These are phyloP conservation scores for Biston betularia DNA, from an alignment of 2,888 invertebrate species.

Conservation along the genomic window DNA sequence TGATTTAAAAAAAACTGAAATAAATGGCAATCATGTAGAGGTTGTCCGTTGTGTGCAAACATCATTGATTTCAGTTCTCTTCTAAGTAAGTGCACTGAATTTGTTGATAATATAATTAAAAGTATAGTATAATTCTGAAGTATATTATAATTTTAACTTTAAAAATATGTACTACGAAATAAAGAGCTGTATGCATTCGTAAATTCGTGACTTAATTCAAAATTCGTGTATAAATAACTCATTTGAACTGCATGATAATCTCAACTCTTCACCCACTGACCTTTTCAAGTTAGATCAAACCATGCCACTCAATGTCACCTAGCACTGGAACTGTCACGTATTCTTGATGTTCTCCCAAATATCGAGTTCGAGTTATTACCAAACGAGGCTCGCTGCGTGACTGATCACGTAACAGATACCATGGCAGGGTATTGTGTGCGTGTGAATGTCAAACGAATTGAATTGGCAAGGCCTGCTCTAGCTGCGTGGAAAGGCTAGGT, in stretches of 20 bases:
- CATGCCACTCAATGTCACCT: constrained; percentile 21
- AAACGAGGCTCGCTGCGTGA: constrained; percentile 31
- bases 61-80: too few relatives aligned
- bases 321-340: constrained; percentile 21
- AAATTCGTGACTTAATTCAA: constrained; percentile 4
- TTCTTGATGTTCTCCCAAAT: constrained; percentile 34
- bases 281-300: constrained; percentile 17
- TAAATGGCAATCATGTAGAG: too few relatives aligned
- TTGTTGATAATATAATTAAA: too few relatives aligned
- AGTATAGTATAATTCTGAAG: too few relatives aligned
- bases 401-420: constrained; percentile 36
- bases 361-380: constrained; percentile 35
- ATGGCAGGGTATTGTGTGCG: constrained; percentile 29
- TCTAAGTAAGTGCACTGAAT: too few relatives aligned
- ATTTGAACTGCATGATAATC: background rate
- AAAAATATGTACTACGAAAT: too few relatives aligned
- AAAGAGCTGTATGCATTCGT: background rate
- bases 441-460: constrained; percentile 35
- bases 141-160: too few relatives aligned
- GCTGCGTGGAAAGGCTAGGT: constrained; percentile 17
- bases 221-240: constrained; percentile 3
- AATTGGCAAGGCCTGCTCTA: constrained; percentile 28
- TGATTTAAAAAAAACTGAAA: too few relatives aligned
- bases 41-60: too few relatives aligned
- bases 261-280: constrained; percentile 13